Evolutionary conservation across 2,113 vertebrate species (phyloP).

Genomic region (Corvus cornix): DNA sequence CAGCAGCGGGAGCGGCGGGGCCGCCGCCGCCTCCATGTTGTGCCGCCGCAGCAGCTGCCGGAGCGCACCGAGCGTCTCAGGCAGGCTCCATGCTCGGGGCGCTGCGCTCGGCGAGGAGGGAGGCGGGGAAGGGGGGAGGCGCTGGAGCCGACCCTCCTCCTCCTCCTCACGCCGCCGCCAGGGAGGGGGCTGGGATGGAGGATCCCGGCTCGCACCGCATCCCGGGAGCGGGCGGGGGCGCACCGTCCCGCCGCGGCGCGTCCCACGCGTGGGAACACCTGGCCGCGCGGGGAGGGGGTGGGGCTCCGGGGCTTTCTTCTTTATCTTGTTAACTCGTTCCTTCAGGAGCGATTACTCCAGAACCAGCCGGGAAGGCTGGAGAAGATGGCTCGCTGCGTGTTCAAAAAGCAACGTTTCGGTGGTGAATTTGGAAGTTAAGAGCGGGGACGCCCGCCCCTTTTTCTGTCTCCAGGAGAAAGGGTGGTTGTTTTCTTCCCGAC

Average conservation of each 20-base stretch:
- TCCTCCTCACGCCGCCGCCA: neutral
- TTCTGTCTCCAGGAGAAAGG: neutral
- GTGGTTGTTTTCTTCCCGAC: neutral
- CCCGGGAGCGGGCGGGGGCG: neutral
- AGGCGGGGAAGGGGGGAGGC: slow-evolving; percentile 30
- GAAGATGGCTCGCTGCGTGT: neutral
- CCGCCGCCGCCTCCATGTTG: slow-evolving; percentile 62
- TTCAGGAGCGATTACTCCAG: neutral
- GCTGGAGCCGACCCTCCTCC: neutral
- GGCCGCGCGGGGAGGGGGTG: neutral
- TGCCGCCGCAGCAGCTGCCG: slow-evolving; percentile 61
- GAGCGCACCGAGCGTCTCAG: slow-evolving; percentile 49
- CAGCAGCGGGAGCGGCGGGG: slow-evolving; percentile 19
- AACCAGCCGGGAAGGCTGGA: neutral
- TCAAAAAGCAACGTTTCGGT: neutral
- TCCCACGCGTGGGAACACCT: neutral
- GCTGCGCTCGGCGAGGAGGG: slow-evolving; percentile 27
- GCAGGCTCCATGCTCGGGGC: slow-evolving; percentile 64
- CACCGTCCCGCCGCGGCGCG: neutral
- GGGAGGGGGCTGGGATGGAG: neutral
- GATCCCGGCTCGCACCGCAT: neutral
- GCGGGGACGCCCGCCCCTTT: neutral
- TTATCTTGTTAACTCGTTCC: neutral
- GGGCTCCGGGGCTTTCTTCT: fast-evolving
- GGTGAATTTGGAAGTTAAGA: neutral